A percentile compares a stretch with the other conserved stretches of the same genome.
These are phyloP conservation scores for Microplitis manilae DNA, from an alignment of 2,888 invertebrate genomes.

Conservation along the genomic window DNA sequence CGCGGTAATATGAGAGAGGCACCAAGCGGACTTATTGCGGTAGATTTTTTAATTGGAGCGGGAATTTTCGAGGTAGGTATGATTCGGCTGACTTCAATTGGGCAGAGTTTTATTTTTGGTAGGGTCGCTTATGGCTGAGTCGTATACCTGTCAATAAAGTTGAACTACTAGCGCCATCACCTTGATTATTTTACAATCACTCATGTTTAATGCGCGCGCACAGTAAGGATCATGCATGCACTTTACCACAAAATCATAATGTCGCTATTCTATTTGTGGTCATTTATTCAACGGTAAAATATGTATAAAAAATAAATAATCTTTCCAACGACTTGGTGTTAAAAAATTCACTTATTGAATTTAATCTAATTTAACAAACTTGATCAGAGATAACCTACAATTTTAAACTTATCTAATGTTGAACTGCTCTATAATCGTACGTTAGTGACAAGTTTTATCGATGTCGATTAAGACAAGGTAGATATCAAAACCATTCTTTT, in stretches of 20 bases:
- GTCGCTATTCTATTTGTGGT: slow-evolving; percentile 67
- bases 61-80: no score
- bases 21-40: no score
- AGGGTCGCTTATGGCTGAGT: no score
- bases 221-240: slow-evolving; percentile 23
- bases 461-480: not conserved
- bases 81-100: no score
- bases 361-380: not conserved
- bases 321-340: slow-evolving; percentile 2
- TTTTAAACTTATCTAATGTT: not conserved
- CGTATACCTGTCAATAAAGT: not conserved
- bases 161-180: not conserved
- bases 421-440: not conserved
- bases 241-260: slow-evolving; percentile 59
- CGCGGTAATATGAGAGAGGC: no score
- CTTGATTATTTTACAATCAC: not conserved
- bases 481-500: not conserved
- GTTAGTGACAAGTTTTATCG: not conserved
- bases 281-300: slow-evolving; percentile 63
- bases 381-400: slow-evolving; percentile 3
- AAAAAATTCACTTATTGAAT: not conserved
- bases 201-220: slow-evolving; percentile 31
- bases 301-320: slow-evolving; percentile 55
- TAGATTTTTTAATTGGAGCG: no score
- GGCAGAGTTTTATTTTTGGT: no score